Base-by-base conservation (phyloP, 1,140 invertebrate genomes). In the Leguminivora glycinivorella region DNA sequence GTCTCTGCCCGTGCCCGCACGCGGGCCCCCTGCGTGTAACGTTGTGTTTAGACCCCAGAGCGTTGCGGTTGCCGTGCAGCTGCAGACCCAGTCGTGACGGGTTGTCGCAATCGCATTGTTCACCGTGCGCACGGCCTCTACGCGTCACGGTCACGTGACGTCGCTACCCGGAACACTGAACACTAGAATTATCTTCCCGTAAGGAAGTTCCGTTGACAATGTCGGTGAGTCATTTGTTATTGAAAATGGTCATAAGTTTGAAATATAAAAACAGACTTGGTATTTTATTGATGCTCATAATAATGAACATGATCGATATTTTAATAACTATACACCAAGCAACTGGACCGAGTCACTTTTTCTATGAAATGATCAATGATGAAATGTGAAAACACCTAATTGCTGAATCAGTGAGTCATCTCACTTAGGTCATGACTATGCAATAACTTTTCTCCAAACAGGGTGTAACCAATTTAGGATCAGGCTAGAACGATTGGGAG, bases 31-130 rank as follows among this genome's bases (percentile, higher is more conserved):
- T 78, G 75, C 70, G 79, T 81, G 74, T 88, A 81, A 83, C 76
- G 56, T 79, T 86, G 74, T 81, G 78, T 83, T 84, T 83, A 82
- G 80, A 81, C 78, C 81, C 76, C 69, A 83, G 74, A 73, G 63
- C 67, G 24, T 67, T 58, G 71, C 67, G 40, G 56, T 68, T 67
- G 56, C 58, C 74, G 56, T 70, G 70, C 19, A 68, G 47, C 74
- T 67, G 38, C 71, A n/a, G 25, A 38, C 56, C 26, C n/a, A 24
- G 24, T 14, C 56, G 56, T 26, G 56, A 7, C 14, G 58, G 58
- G 14, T 63, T 31, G 34, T 19, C 58, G 58, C 58, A 63, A 63
- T 63, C 26, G 26, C 56, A 58, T 58, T 29, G 56, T 58, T 25
- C 58, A 34, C 12, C 38, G 63, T 29, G n/a, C 17, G 38, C 29